Evolutionary conservation across 2,888 invertebrate species (phyloP).

Genomic region (Cheilosia scutellata): DNA sequence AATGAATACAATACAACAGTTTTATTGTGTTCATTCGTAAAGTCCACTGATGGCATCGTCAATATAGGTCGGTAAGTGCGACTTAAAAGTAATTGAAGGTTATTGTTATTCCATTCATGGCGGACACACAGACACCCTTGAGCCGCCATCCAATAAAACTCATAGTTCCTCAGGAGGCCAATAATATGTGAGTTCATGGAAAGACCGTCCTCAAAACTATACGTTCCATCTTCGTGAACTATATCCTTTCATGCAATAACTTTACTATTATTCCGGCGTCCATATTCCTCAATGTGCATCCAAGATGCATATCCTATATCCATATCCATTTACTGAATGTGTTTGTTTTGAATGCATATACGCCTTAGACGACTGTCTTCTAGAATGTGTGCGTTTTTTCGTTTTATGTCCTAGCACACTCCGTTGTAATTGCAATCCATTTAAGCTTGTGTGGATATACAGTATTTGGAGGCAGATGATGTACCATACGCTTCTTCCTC

Average conservation of each 20-base stretch:
- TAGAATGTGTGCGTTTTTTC: slow-evolving; percentile 4
- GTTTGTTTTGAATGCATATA: slow-evolving; percentile 11
- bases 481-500: neutral
- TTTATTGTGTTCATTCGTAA: too few relatives aligned
- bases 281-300: slow-evolving; percentile 1
- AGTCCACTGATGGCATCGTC: too few relatives aligned
- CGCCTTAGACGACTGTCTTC: slow-evolving; percentile 8
- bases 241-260: slow-evolving; percentile 9
- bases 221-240: neutral
- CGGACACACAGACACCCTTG: neutral
- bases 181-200: neutral
- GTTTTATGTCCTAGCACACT: neutral
- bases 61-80: too few relatives aligned
- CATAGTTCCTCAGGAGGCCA: neutral
- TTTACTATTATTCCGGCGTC: slow-evolving; percentile 21
- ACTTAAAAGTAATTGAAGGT: too few relatives aligned
- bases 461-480: neutral
- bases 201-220: neutral
- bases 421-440: slow-evolving; percentile 20
- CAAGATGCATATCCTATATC: neutral
- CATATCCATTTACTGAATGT: slow-evolving; percentile 17
- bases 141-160: neutral
- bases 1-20: too few relatives aligned
- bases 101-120: neutral
- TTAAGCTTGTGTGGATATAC: neutral